Base-by-base conservation (phyloP, 2,888 invertebrate genomes). In the Acrobasis repandana region DNA sequence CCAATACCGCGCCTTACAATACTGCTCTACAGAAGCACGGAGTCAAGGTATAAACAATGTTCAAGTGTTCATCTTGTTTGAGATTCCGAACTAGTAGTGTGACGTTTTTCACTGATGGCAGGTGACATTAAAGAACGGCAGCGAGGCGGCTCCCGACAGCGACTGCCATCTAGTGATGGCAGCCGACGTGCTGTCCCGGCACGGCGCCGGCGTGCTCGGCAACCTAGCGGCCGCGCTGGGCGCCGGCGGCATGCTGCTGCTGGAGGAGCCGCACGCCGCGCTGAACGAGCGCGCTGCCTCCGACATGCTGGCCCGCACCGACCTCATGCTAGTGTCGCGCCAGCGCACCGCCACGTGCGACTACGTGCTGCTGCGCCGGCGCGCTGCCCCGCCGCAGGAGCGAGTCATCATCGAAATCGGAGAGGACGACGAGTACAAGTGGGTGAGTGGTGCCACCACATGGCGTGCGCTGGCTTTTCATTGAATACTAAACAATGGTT, bases 101-200 rank as follows among this genome's bases (percentile, higher is more conserved):
- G 28, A 5, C 28, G 28, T 28, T n/a, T 14, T 28, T 20, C 28
- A 15, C 15, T 43, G 9, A 11, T 75, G 28, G 9, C 65, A 83
- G 82, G 75, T 80, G 58, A 76, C 70, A 4, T 65, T 70, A 56
- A 96, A 95, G 83, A 95, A 97, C 77, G 88, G 93, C 1, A 82
- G 88, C 1, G 82, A 86, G 18, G 93, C 86, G 43, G 88, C 94
- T 6, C 90, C 94, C 3, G 93, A 95, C 14, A 95, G 95, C 66
- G 93, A 94, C 76, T 93, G 94, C 67, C 95, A 97, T 77, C 83
- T 96, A 58, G 93, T 94, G 46, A 83, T 96, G 58, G 94, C 94
- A 36, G 93, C 94, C 56, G 96, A 96, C 81, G 92, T 95, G 65
- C 72, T 96, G 47, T 80, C 93, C 20, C 93, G 94, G 46, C 93